Base-by-base conservation (phyloP, 2,888 invertebrate genomes). In the Pecten maximus region DNA sequence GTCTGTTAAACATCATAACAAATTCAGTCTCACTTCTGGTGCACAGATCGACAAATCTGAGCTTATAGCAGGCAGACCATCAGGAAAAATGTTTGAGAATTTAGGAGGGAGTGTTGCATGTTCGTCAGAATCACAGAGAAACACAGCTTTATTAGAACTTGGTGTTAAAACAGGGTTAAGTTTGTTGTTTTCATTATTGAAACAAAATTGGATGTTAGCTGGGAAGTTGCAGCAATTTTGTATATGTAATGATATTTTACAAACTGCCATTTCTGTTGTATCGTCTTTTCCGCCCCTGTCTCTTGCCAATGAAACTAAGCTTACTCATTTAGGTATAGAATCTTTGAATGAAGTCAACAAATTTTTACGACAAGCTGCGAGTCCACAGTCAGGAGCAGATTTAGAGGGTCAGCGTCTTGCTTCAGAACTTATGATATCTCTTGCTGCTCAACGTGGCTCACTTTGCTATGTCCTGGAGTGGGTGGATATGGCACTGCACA, bases 91-190 rank as follows among this genome's bases (percentile, higher is more conserved):
- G 40, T 10, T 28, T 19, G 40, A 35, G 2, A 40, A 39, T 40
- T 40, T 40, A 48, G 88, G 87, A 40, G 39, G 39, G 19, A 54
- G 8, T 28, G 44, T 40, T 40, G 16, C 40, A 40, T 87, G 40
- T 86, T 12, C n/a, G n/a, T 90, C 86, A 28, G 74, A 74, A 23
- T 88, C 88, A 39, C 90, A 89, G 48, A 96, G 96, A 40, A 96
- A 95, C 60, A 97, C 97, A 94, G 97, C 97, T 2, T 96, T 98
- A 90, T 96, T 98, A 87, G 97, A 98, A 96, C 97, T 98, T 93
- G 97, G 97, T 10, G 97, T 98, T 0, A 97, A 97, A 95, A 97
- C 98, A 86, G 97, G 97, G 0, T 96, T 98, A 10, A 97, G 97
- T 91, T 96, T 98, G 88, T 94, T 98, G 40, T 98, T 98, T 95